Evolutionary conservation across 2,113 vertebrate species (phyloP).

Genomic region (Bolborhynchus lineola): DNA sequence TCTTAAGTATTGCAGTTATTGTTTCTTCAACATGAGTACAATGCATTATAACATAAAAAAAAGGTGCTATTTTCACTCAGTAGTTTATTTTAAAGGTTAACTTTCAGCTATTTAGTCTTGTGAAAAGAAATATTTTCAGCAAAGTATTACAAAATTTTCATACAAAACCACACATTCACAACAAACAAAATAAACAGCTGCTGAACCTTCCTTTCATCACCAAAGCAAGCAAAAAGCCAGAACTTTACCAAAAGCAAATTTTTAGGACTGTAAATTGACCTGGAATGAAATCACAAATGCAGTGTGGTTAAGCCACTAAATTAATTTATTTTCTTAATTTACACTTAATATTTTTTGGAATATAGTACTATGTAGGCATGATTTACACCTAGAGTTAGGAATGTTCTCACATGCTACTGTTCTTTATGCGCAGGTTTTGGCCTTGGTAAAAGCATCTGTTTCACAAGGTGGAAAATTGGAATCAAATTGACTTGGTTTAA

Average conservation of each 20-base stretch:
- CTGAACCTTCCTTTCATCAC: not conserved
- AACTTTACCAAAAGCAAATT: not conserved
- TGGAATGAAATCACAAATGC: not conserved
- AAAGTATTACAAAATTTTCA: not conserved
- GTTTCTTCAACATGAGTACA: not conserved
- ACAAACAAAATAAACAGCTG: not conserved
- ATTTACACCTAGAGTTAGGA: slow-evolving; percentile 11
- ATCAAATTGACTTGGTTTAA: slow-evolving; percentile 47
- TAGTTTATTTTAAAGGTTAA: not conserved
- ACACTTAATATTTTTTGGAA: not conserved
- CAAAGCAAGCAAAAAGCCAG: not conserved
- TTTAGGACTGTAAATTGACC: not conserved
- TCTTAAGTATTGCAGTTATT: not conserved
- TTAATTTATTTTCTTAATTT: not conserved
- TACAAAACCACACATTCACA: not conserved
- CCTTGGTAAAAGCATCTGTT: slow-evolving; percentile 20
- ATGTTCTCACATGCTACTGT: slow-evolving; percentile 31
- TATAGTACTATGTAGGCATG: not conserved
- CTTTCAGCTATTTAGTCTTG: not conserved
- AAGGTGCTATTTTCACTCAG: not conserved
- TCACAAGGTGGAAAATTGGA: not conserved
- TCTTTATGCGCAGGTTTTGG: not conserved
- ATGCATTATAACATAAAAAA: not conserved
- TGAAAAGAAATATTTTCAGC: not conserved
- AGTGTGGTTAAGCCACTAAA: not conserved